Evolutionary conservation across 2,888 invertebrate genomes (phyloP), one percentile per base, ranked within the genome.

Genomic region (Petrolisthes cinctipes): DNA sequence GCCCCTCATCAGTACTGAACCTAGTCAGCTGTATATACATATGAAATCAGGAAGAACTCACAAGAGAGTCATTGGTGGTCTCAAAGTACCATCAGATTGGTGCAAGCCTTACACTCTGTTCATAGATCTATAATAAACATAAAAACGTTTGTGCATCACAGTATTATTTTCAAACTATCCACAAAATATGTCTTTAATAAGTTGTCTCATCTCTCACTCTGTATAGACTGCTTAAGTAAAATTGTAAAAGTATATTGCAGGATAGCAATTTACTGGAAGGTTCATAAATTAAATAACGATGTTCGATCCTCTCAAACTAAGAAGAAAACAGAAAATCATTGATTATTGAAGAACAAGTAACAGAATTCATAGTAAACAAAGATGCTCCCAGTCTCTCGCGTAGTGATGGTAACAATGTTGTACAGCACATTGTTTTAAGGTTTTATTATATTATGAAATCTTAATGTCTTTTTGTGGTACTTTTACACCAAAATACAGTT

Each of bases 181-280:
- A 66, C n/a, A n/a, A n/a, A n/a, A n/a, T 66, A n/a, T 66, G 66
- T 66, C 14, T 11, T 66, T n/a, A 66, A n/a, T 66, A 66, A 66
- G n/a, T n/a, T 66, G 66, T 66, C 66, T n/a, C 66, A 66, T 3
- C 66, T 66, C n/a, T 66, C 66, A 66, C 66, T 66, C n/a, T 66
- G 66, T 66, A 11, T 17, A 1, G 66, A 66, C 66, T 66, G 66
- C 4, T 66, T 66, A n/a, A 11, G n/a, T n/a, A 66, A 66, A 66
- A 66, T 66, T 66, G 66, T 66, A 66, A 11, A 66, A 17, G 11
- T 66, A 11, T 66, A 66, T 66, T 66, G 66, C n/a, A 66, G 4
- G n/a, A 66, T 66, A 66, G 66, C 66, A 66, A 66, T 66, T 17
- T 66, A 66, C n/a, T 66, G 66, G 66, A 66, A 66, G n/a, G n/a